These are phyloP conservation scores for Eueremaeus valkanovi DNA, from an alignment of 2,888 invertebrate genomes.

Conservation along the genomic window DNA sequence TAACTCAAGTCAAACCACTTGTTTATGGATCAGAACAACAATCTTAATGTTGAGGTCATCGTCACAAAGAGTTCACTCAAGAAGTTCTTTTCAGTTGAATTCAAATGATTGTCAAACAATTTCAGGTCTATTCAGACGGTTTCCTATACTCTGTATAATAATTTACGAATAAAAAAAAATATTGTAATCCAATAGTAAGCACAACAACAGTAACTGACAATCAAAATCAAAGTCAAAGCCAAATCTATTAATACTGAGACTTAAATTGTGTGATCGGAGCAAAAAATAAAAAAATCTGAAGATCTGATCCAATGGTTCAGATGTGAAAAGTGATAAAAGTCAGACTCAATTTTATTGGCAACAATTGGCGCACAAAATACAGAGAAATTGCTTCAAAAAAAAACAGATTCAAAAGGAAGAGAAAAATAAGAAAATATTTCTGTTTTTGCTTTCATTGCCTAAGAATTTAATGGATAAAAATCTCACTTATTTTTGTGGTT, in stretches of 20 bases:
- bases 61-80: constrained; percentile 9
- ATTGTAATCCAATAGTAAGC: too few species aligned
- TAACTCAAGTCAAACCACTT: constrained; percentile 20
- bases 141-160: too few species aligned
- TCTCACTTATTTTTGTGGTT: background rate
- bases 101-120: background rate
- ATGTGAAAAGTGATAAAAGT: background rate
- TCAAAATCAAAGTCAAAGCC: background rate
- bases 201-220: too few species aligned
- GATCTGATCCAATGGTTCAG: background rate
- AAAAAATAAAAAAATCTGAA: too few species aligned
- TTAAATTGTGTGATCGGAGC: too few species aligned
- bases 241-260: background rate
- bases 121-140: too few species aligned
- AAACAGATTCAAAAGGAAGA: too few species aligned
- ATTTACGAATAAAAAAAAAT: too few species aligned
- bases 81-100: background rate
- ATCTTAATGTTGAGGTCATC: background rate
- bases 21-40: constrained; percentile 11
- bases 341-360: background rate
- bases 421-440: too few species aligned
- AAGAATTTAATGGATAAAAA: background rate
- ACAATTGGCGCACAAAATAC: background rate
- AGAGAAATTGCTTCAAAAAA: background rate
- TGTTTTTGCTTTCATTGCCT: background rate